Conservation (phyloP, 2,888 invertebrate species). For the Ichneumoninae sp. region DNA sequence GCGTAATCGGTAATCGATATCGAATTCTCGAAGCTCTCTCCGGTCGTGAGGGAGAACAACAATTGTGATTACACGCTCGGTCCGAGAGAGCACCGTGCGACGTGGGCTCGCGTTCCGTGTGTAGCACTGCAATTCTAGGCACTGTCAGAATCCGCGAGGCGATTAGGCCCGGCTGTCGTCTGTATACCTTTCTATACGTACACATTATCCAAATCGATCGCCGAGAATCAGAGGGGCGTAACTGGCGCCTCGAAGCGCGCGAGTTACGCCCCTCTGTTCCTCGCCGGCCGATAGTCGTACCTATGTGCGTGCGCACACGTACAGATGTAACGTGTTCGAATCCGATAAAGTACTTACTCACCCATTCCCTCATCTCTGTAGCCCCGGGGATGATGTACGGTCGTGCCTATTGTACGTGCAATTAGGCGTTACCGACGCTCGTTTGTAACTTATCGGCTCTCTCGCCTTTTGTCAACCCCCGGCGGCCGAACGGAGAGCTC, state of each 20-base stretch:
- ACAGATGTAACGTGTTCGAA: conserved; percentile 45
- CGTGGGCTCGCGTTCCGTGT: conserved; percentile 14
- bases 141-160: conserved; percentile 59
- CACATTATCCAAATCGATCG: not conserved
- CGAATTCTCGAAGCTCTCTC: conserved; percentile 65
- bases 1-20: conserved; percentile 73
- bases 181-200: conserved; percentile 12
- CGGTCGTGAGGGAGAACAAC: conserved; percentile 42
- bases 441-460: conserved; percentile 62
- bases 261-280: not conserved
- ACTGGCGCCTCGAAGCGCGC: not conserved
- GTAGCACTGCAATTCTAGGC: not conserved
- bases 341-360: conserved; percentile 62
- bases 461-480: conserved; percentile 54
- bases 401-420: conserved; percentile 63
- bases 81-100: conserved; percentile 58
- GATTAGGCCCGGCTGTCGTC: conserved; percentile 51
- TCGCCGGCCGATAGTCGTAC: not conserved
- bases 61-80: conserved; percentile 65
- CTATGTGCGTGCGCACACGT: not conserved
- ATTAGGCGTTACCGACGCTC: conserved; percentile 63
- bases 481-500: conserved; percentile 3
- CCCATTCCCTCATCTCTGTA: not conserved
- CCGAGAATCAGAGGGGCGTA: not conserved
- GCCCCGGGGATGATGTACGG: conserved; percentile 53